phyloP scores from a whole-genome alignment of 2,113 vertebrate species.

The Sclerurus mexicanus region DNA sequence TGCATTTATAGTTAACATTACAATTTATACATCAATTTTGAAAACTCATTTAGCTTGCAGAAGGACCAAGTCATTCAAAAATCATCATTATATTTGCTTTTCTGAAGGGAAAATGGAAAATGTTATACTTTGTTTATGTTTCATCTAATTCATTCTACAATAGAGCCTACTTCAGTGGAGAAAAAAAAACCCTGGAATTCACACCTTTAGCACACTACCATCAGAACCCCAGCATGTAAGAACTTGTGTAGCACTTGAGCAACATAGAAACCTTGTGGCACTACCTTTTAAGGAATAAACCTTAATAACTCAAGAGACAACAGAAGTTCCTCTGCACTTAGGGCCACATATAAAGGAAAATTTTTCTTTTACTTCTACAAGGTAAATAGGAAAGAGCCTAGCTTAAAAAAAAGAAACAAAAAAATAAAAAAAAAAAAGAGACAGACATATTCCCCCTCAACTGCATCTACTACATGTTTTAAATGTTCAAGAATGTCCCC shows the following conservation, averaged over 20 bases:
- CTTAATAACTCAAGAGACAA: background rate
- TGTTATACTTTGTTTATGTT: background rate
- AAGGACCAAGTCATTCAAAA: background rate
- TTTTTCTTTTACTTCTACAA: background rate
- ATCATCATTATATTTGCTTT: background rate
- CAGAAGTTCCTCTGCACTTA: background rate
- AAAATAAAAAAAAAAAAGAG: rapidly evolving
- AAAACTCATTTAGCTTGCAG: background rate
- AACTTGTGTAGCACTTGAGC: background rate
- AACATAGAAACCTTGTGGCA: background rate
- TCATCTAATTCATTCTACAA: background rate
- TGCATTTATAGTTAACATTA: background rate
- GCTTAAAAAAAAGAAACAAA: too few relatives aligned
- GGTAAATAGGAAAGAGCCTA: background rate
- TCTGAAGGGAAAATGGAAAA: background rate
- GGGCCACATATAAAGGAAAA: background rate
- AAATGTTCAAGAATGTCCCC: background rate
- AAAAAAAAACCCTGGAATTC: background rate
- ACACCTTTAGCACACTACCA: background rate
- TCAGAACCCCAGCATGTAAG: rapidly evolving
- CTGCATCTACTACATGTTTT: background rate
- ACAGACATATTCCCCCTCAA: background rate
- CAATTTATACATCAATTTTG: background rate
- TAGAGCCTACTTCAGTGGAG: background rate
- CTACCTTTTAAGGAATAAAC: background rate